Evolutionary conservation across 2,888 invertebrate species (phyloP), one percentile per base, ranked within the genome.

Genomic region (Molanna angustata): DNA sequence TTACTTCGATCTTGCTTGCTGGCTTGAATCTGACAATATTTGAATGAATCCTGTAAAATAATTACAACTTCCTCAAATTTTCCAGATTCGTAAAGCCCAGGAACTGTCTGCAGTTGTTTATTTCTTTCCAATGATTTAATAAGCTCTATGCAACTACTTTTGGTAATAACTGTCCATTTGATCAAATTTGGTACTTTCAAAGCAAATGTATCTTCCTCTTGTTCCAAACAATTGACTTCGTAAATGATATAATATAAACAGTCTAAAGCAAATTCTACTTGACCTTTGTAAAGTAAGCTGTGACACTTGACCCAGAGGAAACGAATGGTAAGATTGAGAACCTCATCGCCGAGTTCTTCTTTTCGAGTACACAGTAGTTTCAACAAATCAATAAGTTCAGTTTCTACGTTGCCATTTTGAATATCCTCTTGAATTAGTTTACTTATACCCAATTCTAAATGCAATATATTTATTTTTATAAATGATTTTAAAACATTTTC

Each of bases 31-130:
- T 74, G 75, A 56, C 73, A 76, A 61, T 80, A 77, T 58, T 80
- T 79, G 65, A 87, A 85, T 1, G 85, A 85, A 60, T 85, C 82
- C 64, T 82, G 80, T 1, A 90, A 69, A 59, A 89, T 84, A 14
- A 75, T 71, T 14, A 85, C 76, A 0, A 89, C 79, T 62, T 86
- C 84, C 16, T 78, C 73, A 65, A 84, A 89, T 45, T 79, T 76
- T 35, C 82, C 79, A 14, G 74, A 74, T 17, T 83, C 80, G 66
- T 83, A 86, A n/a, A 88, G 69, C 50, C 79, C 77, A 66, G 84
- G 78, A 1, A 89, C 81, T 61, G 83, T 82, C 11, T 82, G 79
- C 18, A 89, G 67, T 59, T 73, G 73, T 59, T 76, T 78, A 64
- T 78, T 79, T 57, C 78, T 71, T 60, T 76, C 76, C 32, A 75